Evolutionary conservation across 2,888 invertebrate genomes (phyloP).

Genomic region (Invenusta paracnida): DNA sequence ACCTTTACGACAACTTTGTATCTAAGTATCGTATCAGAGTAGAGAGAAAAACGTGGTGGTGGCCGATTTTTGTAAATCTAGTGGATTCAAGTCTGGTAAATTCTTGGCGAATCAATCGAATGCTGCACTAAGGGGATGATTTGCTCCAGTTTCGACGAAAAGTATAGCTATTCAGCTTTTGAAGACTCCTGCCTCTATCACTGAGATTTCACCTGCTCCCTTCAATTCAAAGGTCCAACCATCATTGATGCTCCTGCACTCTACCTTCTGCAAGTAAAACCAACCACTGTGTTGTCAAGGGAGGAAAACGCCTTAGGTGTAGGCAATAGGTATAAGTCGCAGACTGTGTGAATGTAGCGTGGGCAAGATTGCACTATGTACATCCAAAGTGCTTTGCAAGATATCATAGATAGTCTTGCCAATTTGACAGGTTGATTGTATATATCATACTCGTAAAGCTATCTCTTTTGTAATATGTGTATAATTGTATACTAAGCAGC

Average conservation of each 20-base stretch:
- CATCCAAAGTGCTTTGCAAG: background rate
- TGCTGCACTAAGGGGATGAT: background rate
- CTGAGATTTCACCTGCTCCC: background rate
- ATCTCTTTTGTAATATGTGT: no score
- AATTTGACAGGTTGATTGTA: no score
- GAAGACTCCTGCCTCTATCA: background rate
- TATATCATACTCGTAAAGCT: no score
- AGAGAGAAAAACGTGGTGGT: background rate
- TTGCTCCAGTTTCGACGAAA: background rate
- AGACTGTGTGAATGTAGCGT: background rate
- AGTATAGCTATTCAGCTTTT: background rate
- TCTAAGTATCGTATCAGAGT: background rate
- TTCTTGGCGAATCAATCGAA: background rate
- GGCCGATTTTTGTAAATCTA: background rate
- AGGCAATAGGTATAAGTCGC: background rate
- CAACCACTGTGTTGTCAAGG: background rate
- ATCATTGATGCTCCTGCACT: background rate
- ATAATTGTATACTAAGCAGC: no score
- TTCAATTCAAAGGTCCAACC: background rate
- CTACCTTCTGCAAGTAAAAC: background rate
- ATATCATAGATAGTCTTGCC: background rate
- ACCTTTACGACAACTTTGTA: background rate
- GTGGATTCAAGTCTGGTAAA: background rate
- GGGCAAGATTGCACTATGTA: background rate
- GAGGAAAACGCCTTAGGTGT: background rate